Evolutionary conservation across 2,797 vertebrate species (phyloP), one percentile per base, ranked within the genome.

Genomic region (Pseudotriccus pelzelni): DNA sequence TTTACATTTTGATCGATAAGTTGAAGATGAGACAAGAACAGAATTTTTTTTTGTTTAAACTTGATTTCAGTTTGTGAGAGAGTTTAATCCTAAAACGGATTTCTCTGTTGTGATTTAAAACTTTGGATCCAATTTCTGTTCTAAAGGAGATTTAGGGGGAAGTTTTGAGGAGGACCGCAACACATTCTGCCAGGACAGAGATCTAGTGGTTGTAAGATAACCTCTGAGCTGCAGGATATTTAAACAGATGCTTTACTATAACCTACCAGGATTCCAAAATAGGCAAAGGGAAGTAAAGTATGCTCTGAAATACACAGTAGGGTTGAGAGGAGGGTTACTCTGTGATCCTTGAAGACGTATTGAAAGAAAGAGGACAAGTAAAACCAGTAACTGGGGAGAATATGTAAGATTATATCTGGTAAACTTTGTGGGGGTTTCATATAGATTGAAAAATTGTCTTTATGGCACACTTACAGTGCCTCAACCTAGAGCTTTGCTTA

Each of bases 21-120:
- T 76, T 69, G 44, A 64, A 89, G 58, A 30, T 36, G 12, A 76
- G 20, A 72, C 37, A 79, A 76, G 36, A 89, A 46, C 14, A 32
- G 2, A 21, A 16, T 67, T 17, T 37, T 60, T 60, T 95, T 78
- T 93, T 44, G 64, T 4, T 92, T 89, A 21, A 70, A 41, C 25
- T 89, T 85, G 25, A 55, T 87, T 93, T 94, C 59, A 58, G 36
- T 67, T 87, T 94, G 56, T 80, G 56, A 91, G 44, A 80, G 15
- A 17, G 21, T 85, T 70, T 89, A 92, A 87, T 62, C 55, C 50
- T 72, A 30, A 89, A 83, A 70, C 39, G 21, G 8, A 80, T 93
- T 96, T 94, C 49, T 64, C 50, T 69, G 18, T 25, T 62, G 30
- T 25, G 34, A 50, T 77, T 84, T 87, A 91, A 93, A 92, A 75